Evolutionary conservation across 2,113 vertebrate species (phyloP).

Genomic region (Lamprologus lemairii): DNA sequence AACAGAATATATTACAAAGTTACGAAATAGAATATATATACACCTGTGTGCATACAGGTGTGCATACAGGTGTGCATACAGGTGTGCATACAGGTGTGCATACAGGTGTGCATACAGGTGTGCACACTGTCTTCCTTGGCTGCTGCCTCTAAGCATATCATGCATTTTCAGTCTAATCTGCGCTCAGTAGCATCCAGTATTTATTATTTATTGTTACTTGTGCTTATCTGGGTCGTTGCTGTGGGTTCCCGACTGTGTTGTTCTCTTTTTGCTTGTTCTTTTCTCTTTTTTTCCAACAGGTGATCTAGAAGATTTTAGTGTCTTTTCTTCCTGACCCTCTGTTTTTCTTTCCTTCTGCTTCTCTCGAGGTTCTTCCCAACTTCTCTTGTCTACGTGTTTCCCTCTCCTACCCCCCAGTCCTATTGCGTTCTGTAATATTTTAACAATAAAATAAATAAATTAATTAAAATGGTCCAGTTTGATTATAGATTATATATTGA

Average conservation of each 20-base stretch:
- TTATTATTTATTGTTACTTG: not conserved
- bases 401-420: not conserved
- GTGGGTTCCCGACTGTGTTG: not conserved
- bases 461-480: not conserved
- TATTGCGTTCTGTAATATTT: not conserved
- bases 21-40: not conserved
- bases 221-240: rapidly evolving
- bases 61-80: too few relatives aligned
- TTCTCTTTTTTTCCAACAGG: rapidly evolving
- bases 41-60: rapidly evolving
- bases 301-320: not conserved
- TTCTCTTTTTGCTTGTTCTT: not conserved
- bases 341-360: not conserved
- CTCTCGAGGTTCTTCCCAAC: not conserved
- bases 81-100: not conserved
- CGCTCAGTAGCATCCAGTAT: rapidly evolving
- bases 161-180: rapidly evolving
- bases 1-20: not conserved
- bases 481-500: not conserved
- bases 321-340: not conserved
- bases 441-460: not conserved
- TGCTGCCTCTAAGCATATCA: not conserved
- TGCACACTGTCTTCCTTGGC: not conserved
- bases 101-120: rapidly evolving
- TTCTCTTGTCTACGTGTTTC: not conserved